phyloP scores from a whole-genome alignment of 1,140 invertebrate species.

The Eupeodes corollae region DNA sequence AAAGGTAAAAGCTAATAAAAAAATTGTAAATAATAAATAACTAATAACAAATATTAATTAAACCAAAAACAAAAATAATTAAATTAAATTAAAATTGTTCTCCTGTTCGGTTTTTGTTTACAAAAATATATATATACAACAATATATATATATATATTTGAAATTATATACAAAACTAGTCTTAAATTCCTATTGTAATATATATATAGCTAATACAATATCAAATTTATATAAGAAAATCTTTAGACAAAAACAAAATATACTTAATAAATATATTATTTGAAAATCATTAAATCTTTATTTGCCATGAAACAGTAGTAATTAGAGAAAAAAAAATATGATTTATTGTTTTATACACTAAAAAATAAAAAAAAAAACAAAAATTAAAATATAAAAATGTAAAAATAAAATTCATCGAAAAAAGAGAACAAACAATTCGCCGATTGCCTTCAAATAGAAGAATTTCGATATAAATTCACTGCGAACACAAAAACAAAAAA shows the following conservation, averaged over 20 bases:
- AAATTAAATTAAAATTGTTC: constrained; percentile 3
- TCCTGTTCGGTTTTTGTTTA: constrained; percentile 5
- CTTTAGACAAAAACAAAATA: no score
- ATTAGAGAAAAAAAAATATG: constrained; percentile 1
- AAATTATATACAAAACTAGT: no score
- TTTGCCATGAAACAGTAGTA: no score
- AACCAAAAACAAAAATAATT: constrained; percentile 1
- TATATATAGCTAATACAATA: no score
- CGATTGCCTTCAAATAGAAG: constrained; percentile 39
- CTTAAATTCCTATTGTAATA: no score
- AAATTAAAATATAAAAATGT: constrained; percentile 21
- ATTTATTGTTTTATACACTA: constrained; percentile 17
- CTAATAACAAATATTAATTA: constrained; percentile 4
- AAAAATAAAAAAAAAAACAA: constrained; percentile 8
- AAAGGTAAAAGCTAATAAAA: background rate
- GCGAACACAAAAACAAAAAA: no score
- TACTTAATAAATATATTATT: no score
- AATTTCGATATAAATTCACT: constrained; percentile 25
- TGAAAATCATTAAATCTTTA: no score
- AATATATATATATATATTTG: no score
- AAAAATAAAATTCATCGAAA: constrained; percentile 9
- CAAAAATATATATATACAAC: no score
- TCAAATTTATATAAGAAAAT: no score
- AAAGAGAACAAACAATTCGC: constrained; percentile 18
- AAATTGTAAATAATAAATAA: background rate